phyloP scores from a whole-genome alignment of 2,113 vertebrate genomes.

The Bubalus kerabau region DNA sequence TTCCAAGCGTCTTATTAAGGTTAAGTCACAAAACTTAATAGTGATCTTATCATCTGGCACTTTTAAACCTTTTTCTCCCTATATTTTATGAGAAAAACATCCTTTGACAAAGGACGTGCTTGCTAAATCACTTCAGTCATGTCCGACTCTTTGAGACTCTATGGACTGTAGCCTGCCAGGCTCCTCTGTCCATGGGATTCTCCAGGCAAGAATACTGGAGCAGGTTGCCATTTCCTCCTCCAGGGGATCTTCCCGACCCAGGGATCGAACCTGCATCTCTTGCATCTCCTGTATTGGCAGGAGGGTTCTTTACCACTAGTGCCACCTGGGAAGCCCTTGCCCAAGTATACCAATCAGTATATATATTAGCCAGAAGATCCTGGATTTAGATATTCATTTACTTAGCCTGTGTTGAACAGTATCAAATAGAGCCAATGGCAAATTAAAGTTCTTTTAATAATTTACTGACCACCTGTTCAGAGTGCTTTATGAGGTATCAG shows the following conservation, averaged over 20 bases:
- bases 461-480: neutral
- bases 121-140: neutral
- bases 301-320: neutral
- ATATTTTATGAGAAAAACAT: conserved; percentile 14
- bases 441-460: conserved; percentile 19
- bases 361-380: neutral
- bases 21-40: conserved; percentile 29
- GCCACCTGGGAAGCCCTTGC: neutral
- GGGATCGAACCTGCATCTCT: neutral
- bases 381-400: neutral
- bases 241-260: neutral
- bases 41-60: conserved; percentile 1
- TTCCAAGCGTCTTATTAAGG: neutral
- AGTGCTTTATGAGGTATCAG: neutral
- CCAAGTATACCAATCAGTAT: neutral
- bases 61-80: neutral
- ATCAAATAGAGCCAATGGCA: neutral
- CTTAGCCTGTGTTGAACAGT: neutral
- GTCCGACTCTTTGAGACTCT: neutral
- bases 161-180: neutral
- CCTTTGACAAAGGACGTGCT: neutral
- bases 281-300: neutral
- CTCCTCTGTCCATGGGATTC: neutral
- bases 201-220: neutral
- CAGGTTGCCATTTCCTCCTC: neutral